Evolutionary conservation across 2,113 vertebrate genomes (phyloP), one percentile per base, ranked within the genome.

Genomic region (Misgurnus mizolepis): DNA sequence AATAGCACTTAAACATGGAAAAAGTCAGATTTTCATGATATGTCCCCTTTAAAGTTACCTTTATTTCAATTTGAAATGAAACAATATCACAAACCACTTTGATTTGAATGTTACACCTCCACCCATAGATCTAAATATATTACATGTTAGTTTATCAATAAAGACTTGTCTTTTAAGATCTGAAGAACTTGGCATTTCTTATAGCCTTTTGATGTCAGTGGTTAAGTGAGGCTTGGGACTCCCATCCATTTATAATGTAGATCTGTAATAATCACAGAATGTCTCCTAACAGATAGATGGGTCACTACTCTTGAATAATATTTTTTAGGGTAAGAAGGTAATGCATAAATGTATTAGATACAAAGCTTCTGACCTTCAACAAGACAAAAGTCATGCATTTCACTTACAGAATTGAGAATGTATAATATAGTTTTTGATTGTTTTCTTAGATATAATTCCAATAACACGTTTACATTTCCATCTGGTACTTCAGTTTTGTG

Each of bases 401-500:
- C 27, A 2, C 27, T 34, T 34, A 34, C 27, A 34, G 27, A 34
- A 34, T 34, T 34, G 3, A 34, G 49, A 53, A 53, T 53, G 2
- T 53, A 53, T 53, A 22, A 22, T 22, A 34, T 34, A 34, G 27
- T 34, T 34, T 34, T 34, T 50, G 9, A 6, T 27, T 27, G 11
- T 69, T 58, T 60, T 73, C 14, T 64, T 69, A 9, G 15, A 74
- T 80, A 22, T 9, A 7, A 73, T 43, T 60, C 40, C 6, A 60
- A 60, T 43, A 3, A 34, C 27, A 34, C 5, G n/a, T 73, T 60
- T 73, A 60, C 17, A 73, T 73, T 18, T 56, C 43, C 69, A 72
- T 41, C 34, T 83, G 64, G 78, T 80, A 64, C 75, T 78, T 79
- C 22, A 58, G 15, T 71, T 71, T 60, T 73, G 55, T 60, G 40